Conservation (phyloP, 1,140 invertebrate species). For the Ylistrum balloti region DNA sequence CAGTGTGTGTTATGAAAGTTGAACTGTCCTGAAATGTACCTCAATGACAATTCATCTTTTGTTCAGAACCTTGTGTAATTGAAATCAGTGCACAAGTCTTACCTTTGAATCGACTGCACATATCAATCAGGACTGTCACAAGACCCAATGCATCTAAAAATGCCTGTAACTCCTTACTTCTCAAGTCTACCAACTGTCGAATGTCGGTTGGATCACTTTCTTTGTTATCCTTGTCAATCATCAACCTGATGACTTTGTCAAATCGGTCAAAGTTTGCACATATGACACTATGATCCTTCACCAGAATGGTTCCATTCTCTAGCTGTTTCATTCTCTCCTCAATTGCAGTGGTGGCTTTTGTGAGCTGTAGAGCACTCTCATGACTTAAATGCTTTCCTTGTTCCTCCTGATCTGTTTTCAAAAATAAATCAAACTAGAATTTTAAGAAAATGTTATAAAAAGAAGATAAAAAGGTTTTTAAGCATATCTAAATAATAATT, state of each 20-base stretch:
- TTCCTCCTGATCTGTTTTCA: too few species aligned
- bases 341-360: background rate
- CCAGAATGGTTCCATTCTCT: background rate
- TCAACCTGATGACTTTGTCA: background rate
- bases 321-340: background rate
- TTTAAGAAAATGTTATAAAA: too few species aligned
- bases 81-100: too few species aligned
- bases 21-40: too few species aligned
- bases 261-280: background rate
- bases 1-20: too few species aligned
- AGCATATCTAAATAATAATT: too few species aligned
- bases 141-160: background rate
- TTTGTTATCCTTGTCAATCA: background rate
- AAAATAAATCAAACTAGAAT: too few species aligned
- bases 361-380: background rate
- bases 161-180: background rate
- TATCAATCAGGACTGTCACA: constrained; percentile 1
- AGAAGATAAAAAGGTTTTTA: too few species aligned
- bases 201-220: background rate
- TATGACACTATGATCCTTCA: constrained; percentile 19
- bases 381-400: background rate
- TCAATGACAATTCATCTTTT: too few species aligned
- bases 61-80: too few species aligned
- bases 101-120: background rate
- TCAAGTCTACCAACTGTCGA: background rate